These are phyloP conservation scores for Hiodon tergisus DNA, from an alignment of 2,113 vertebrate genomes.

Conservation along the genomic window DNA sequence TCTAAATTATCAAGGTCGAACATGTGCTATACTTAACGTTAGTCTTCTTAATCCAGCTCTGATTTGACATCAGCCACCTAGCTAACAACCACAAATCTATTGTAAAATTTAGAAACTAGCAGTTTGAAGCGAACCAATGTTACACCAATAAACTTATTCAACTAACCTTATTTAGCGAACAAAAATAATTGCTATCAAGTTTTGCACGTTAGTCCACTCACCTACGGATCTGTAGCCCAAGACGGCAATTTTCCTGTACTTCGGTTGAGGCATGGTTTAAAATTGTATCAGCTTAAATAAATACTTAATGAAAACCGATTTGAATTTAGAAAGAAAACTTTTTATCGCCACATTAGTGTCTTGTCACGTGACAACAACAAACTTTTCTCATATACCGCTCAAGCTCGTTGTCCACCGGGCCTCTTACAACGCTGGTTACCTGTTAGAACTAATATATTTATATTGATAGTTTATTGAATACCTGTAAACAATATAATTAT, in stretches of 20 bases:
- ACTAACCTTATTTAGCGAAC: constrained; percentile 35
- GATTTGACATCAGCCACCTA: no score
- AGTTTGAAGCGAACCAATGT: constrained; percentile 36
- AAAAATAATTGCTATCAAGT: constrained; percentile 10
- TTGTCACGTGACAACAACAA: constrained; percentile 77
- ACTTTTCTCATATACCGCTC: constrained; percentile 54
- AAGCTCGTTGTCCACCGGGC: constrained; percentile 45
- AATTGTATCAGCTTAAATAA: constrained; percentile 3
- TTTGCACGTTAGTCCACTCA: constrained; percentile 50
- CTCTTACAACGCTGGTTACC: constrained; percentile 41
- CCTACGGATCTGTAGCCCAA: constrained; percentile 72
- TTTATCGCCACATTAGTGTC: constrained; percentile 63
- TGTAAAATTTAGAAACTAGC: not conserved
- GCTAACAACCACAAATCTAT: no score
- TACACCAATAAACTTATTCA: constrained; percentile 39
- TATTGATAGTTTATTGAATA: not conserved
- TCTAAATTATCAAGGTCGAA: not conserved
- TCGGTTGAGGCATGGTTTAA: constrained; percentile 65
- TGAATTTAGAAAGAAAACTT: constrained; percentile 48
- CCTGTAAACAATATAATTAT: not conserved
- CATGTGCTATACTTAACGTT: not conserved
- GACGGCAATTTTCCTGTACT: constrained; percentile 69
- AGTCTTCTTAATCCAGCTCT: no score
- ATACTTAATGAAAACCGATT: constrained; percentile 34
- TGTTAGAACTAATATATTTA: constrained; percentile 21